Base-by-base conservation (phyloP, 2,888 invertebrate genomes). In the Pocota personata region DNA sequence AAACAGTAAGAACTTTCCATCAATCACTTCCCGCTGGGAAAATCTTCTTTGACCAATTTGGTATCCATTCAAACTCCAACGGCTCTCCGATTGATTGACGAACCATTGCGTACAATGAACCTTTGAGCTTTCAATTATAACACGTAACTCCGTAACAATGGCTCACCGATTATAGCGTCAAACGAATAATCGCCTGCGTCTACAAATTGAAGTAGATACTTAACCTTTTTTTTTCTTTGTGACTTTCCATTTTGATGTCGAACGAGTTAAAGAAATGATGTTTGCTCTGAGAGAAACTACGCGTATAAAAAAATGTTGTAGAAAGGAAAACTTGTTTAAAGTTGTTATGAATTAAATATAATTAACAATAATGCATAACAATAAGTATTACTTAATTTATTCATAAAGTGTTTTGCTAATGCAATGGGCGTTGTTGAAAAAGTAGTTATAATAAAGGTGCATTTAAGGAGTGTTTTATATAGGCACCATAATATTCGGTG, bases 121-220 rank as follows among this genome's bases (percentile, higher is more conserved):
- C 24, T 32, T 32, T 14, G 52, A 43, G 64, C 75, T 64, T 75
- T 58, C 76, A 40, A 58, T 76, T 58, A 48, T 58, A 46, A 76
- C 57, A 58, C 76, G 48, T 66, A 67, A 76, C 58, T 48, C 21
- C 48, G 32, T 35, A 48, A 66, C 46, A 46, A 66, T 66, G 21
- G 21, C 52, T 67, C 35, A 67, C 37, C 52, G 50, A 67, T 67
- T 67, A 67, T 27, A 40, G 14, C 37, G 52, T 37, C 24, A 52
- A 40, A 14, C 14, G 52, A 67, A 37, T 40, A 67, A 52, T 40
- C 52, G 5, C 24, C 21, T 24, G 16, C 37, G 24, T 40, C 52
- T 52, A 67, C 10, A 67, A 52, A 52, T 67, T 50, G 37, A 67
- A 40, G 52, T 24, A 40, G 37, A 40, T 67, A 37, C 67, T 52